phyloP scores from a whole-genome alignment of 2,113 vertebrate species.

The Erpornis zantholeuca region DNA sequence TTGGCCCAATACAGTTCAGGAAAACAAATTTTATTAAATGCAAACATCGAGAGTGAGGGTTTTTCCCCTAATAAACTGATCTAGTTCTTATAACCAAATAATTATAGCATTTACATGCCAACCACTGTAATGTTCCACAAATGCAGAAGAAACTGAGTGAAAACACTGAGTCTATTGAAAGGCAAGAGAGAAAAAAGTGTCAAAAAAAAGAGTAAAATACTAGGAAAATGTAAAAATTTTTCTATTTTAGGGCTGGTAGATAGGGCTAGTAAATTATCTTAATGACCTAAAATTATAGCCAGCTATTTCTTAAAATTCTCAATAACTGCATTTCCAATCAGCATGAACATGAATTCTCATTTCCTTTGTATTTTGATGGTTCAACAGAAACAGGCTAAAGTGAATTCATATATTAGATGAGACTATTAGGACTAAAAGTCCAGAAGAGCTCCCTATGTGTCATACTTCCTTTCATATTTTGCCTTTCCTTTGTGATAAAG shows the following conservation, averaged over 20 bases:
- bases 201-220: not conserved
- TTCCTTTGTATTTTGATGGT: not conserved
- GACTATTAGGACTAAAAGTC: not conserved
- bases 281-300: not conserved
- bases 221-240: not conserved
- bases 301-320: not conserved
- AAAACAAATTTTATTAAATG: not conserved
- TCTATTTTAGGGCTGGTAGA: not conserved
- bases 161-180: not conserved
- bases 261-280: not conserved
- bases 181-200: not conserved
- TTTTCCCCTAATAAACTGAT: not conserved
- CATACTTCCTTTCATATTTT: not conserved
- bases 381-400: not conserved
- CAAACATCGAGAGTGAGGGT: not conserved
- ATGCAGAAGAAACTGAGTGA: not conserved
- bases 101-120: not conserved
- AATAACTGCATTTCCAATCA: not conserved
- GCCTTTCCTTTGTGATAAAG: not conserved
- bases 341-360: not conserved
- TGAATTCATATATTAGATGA: constrained; percentile 3
- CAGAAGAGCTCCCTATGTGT: constrained; percentile 27
- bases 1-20: not conserved
- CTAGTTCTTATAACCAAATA: not conserved
- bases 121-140: not conserved